Base-by-base conservation (phyloP, 2,888 invertebrate genomes). In the Tetragnatha montana region DNA sequence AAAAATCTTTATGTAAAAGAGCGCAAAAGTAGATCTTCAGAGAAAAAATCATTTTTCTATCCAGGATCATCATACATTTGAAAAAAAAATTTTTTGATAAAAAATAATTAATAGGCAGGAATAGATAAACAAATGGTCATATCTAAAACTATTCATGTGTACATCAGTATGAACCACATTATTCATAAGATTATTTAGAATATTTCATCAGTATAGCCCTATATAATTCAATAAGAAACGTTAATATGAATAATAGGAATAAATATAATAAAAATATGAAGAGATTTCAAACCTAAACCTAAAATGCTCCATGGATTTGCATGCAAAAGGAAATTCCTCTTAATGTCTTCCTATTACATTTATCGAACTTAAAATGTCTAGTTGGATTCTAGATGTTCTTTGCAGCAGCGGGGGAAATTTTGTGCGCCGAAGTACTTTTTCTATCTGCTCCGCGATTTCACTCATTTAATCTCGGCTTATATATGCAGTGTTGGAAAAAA, bases 391-490 rank as follows among this genome's bases (percentile, higher is more conserved):
- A 60, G 60, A 60, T 60, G 60, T 60, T 60, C 60, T 35, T 7
- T 60, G 60, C 60, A 12, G 60, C 8, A 60, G 60, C 17, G 8
- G 60, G n/a, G 10, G 12, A 17, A 60, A 60, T 60, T 60, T 60
- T 60, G 17, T 60, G 60, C 12, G 60, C 60, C 14, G 12, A 60
- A 60, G 12, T 60, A 17, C 14, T 60, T 60, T 60, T 17, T 60
- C 60, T 17, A 3, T 60, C 60, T 17, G 6, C 10, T 17, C 60
- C 60, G 60, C 22, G 74, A 74, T 17, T 74, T 74, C 17, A 10
- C 14, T 74, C 74, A 74, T 74, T 74, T 74, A 74, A 74, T 74
- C 47, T 35, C 7, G 17, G 47, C 22, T 35, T 74, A 74, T 74
- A 35, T 74, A 74, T 35, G 14, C 60, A 60, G 60, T 60, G 60